phyloP scores from a whole-genome alignment of 2,113 vertebrate species.

The Alosa alosa region DNA sequence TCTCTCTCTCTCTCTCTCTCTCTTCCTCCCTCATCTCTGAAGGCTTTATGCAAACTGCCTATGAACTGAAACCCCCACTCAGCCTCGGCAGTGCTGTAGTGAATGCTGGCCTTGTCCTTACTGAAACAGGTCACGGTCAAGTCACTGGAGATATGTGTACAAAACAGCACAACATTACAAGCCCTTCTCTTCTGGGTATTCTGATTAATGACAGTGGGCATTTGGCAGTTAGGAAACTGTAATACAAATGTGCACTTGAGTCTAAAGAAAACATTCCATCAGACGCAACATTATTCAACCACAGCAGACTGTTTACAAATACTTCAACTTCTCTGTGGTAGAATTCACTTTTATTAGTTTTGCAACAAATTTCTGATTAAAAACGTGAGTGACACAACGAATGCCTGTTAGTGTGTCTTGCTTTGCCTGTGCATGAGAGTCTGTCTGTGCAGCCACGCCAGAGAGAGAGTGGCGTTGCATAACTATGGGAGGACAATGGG shows the following conservation, averaged over 20 bases:
- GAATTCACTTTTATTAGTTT: background rate
- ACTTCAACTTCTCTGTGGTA: background rate
- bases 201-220: background rate
- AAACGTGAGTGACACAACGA: background rate
- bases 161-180: constrained; percentile 12
- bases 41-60: constrained; percentile 4
- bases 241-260: background rate
- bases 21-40: background rate
- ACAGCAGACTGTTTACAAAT: background rate
- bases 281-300: background rate
- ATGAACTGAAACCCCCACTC: background rate
- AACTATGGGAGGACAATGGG: constrained; percentile 49
- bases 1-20: background rate
- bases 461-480: constrained; percentile 29
- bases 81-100: background rate
- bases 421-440: background rate
- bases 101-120: constrained; percentile 17
- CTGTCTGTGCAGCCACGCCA: background rate
- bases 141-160: constrained; percentile 10
- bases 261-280: background rate
- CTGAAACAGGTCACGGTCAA: background rate
- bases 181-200: background rate
- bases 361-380: background rate
- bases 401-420: background rate
- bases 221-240: background rate